These are phyloP conservation scores for Ceyx cyanopectus DNA, from an alignment of 2,113 vertebrate genomes.

Conservation along the genomic window DNA sequence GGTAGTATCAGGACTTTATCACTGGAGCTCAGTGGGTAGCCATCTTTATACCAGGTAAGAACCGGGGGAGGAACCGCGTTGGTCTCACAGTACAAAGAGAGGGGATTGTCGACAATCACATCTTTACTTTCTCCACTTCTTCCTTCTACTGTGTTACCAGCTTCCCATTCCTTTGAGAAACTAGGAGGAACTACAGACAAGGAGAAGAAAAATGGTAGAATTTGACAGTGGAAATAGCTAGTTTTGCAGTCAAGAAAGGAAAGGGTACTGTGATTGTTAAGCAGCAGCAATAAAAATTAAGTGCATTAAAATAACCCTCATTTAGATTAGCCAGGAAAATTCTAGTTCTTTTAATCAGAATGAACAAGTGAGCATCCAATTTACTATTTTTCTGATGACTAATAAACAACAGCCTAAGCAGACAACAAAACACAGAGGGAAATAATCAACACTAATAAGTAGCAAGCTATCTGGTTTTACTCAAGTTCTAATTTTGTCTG, in stretches of 20 bases:
- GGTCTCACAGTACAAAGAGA: slow-evolving; percentile 93
- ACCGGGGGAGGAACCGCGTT: slow-evolving; percentile 92
- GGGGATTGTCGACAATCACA: slow-evolving; percentile 91
- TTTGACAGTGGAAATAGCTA: neutral
- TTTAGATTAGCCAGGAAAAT: neutral
- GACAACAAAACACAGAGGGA: neutral
- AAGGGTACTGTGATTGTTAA: neutral
- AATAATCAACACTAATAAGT: neutral
- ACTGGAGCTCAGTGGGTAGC: slow-evolving; percentile 82
- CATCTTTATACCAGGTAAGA: slow-evolving; percentile 95
- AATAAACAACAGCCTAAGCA: neutral
- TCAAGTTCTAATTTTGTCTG: neutral
- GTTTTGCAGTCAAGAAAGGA: neutral
- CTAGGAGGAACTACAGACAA: slow-evolving; percentile 88
- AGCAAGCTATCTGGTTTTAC: neutral
- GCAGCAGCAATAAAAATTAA: neutral
- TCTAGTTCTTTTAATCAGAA: neutral
- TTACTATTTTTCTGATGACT: neutral
- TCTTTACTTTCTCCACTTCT: slow-evolving; percentile 81
- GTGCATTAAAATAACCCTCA: neutral
- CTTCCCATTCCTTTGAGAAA: slow-evolving; percentile 84
- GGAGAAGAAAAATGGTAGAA: neutral
- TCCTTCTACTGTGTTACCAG: slow-evolving; percentile 72
- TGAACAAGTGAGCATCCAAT: neutral
- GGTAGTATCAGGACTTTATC: slow-evolving; percentile 90